phyloP scores from a whole-genome alignment of 2,888 invertebrate genomes.

The Dusona sp. region DNA sequence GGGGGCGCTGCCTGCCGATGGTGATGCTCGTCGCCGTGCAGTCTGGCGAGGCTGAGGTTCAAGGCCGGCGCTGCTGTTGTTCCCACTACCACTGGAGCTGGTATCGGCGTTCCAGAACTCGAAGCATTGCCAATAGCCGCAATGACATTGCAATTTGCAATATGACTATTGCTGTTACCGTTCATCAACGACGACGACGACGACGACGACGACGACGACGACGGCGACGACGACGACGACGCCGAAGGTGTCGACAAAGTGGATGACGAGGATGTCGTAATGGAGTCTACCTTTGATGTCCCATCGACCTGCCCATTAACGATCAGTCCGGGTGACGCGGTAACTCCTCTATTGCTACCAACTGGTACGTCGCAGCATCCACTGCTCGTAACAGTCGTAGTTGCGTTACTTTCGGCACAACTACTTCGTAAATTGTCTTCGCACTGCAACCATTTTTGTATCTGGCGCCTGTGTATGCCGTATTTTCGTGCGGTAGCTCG shows the following conservation, averaged over 20 bases:
- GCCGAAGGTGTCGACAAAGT: conserved; percentile 78
- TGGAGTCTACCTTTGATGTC: conserved; percentile 45
- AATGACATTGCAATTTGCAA: conserved; percentile 39
- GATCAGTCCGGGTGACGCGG: conserved; percentile 7
- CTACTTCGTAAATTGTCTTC: conserved; percentile 92
- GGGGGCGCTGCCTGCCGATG: conserved; percentile 66
- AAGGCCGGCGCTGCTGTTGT: conserved; percentile 82
- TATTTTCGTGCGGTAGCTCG: conserved; percentile 96
- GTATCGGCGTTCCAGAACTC: conserved; percentile 72
- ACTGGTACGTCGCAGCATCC: conserved; percentile 68
- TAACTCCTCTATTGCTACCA: conserved; percentile 59
- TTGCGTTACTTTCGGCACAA: conserved; percentile 85
- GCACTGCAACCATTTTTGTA: conserved; percentile 96
- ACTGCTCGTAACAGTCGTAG: conserved; percentile 63
- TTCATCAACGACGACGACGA: conserved; percentile 71
- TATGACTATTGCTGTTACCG: conserved; percentile 56
- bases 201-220: conserved; percentile 78
- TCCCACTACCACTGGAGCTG: conserved; percentile 74
- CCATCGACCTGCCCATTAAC: conserved; percentile 12
- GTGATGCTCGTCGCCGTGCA: conserved; percentile 83
- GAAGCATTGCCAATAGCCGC: conserved; percentile 51
- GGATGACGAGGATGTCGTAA: conserved; percentile 75
- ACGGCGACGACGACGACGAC: conserved; percentile 78
- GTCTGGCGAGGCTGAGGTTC: conserved; percentile 85
- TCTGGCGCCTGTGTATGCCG: conserved; percentile 95